Conservation (phyloP, 2,888 invertebrate species). For the Rotaria magnacalcarata region DNA sequence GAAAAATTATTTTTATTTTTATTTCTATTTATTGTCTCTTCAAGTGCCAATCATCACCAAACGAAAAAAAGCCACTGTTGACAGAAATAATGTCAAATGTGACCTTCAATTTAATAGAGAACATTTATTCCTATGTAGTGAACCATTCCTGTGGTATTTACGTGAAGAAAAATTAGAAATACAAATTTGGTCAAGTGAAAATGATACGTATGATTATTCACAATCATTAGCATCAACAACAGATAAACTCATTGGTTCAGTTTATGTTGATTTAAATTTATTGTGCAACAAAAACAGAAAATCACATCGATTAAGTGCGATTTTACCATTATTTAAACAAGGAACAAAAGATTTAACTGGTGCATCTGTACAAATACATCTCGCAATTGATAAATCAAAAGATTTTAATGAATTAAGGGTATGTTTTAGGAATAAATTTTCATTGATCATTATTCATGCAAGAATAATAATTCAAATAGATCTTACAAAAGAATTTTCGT, state of each 20-base stretch:
- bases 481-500: too few species aligned
- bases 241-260: conserved; percentile 56
- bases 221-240: conserved; percentile 49
- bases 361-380: not conserved
- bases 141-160: conserved; percentile 52
- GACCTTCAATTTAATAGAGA: conserved; percentile 19
- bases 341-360: not conserved
- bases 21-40: not conserved
- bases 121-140: conserved; percentile 8
- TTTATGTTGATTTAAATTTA: conserved; percentile 52
- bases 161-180: conserved; percentile 56
- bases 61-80: not conserved
- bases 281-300: conserved; percentile 50
- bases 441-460: too few species aligned
- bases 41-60: not conserved
- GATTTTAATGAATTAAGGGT: conserved; percentile 3
- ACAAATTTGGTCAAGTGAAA: conserved; percentile 56
- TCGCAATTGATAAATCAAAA: not conserved
- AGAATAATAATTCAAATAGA: too few species aligned
- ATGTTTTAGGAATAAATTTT: not conserved
- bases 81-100: not conserved
- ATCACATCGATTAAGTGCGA: conserved; percentile 21
- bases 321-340: conserved; percentile 29
- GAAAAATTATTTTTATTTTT: not conserved
- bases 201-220: conserved; percentile 47